Conservation (phyloP, 2,888 invertebrate genomes). For the Cremastobaeus sp. region DNA sequence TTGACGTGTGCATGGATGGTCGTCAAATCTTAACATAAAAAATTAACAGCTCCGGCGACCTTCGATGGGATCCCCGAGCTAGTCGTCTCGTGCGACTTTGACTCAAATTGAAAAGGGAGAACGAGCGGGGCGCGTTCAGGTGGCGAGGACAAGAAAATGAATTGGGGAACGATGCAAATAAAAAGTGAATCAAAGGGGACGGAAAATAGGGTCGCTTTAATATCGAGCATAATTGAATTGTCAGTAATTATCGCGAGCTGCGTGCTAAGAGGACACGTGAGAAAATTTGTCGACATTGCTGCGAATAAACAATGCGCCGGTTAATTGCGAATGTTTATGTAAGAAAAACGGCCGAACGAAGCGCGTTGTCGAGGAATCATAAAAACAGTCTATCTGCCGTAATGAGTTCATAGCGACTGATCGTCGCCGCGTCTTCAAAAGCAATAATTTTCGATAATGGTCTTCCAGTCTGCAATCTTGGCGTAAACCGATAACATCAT, state of each 20-base stretch:
- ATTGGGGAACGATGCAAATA: conserved; percentile 3
- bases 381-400: conserved; percentile 5
- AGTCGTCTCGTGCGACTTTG: conserved; percentile 23
- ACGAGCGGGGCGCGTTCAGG: conserved; percentile 13
- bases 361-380: conserved; percentile 5
- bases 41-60: conserved; percentile 47
- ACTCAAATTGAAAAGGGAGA: conserved; percentile 31
- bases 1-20: conserved; percentile 42
- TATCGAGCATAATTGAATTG: conserved; percentile 25
- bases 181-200: neutral
- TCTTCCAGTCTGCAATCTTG: conserved; percentile 7
- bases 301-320: too few species aligned
- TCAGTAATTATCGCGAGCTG: conserved; percentile 4
- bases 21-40: conserved; percentile 49
- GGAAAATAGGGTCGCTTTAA: conserved; percentile 27
- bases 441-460: conserved; percentile 20
- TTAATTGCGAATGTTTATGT: too few species aligned
- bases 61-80: conserved; percentile 30
- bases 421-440: conserved; percentile 19
- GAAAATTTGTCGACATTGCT: too few species aligned
- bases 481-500: conserved; percentile 12
- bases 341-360: too few species aligned
- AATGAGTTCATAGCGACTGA: conserved; percentile 15
- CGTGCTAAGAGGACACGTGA: too few species aligned
- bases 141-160: conserved; percentile 26